Base-by-base conservation (phyloP, 2,888 invertebrate genomes). In the Phanerotoma sp. region DNA sequence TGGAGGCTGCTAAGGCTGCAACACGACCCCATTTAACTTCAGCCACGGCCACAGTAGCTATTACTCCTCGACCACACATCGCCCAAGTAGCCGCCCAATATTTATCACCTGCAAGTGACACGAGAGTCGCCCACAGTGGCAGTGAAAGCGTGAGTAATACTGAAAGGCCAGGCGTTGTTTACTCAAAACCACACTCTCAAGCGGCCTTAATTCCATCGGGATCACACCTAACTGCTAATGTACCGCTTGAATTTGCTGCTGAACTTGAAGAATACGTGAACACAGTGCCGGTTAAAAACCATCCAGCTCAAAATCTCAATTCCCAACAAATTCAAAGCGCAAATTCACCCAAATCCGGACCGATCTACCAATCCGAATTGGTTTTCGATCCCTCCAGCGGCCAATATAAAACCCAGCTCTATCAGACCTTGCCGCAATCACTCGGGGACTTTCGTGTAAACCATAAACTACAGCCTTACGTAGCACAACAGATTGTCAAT, bases 321-420 rank as follows among this genome's bases (percentile, higher is more conserved):
- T 25, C 25, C 9, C 3, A 5, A 25, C 5, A 25, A 25, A 7
- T 9, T 7, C 25, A 7, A 3, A 25, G 57, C 15, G 47, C 55
- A 7, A 56, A 57, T 32, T 28, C 56, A 0, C 59, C 58, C 5
- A 59, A 62, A 21, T 80, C 82, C 28, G 80, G 85, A 63, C 88
- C 88, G 54, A 82, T 89, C 51, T 91, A 90, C 77, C 87, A 88
- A 46, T 88, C 89, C 18, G 89, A 90, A 70, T 79, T 91, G 25
- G 83, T 90, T 0, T 91, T 83, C 74, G 90, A 91, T 75, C 90
- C 89, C 16, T 74, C 84, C 28, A 86, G 86, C 64, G 90, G 90
- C 45, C 86, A 87, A 67, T 91, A 91, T 80, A 87, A 89, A 70
- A 89, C 88, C 22, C 87, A 89, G 65, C 79, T 89, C 37, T 89